A percentile compares a stretch with the other conserved stretches of the same genome.
phyloP scores from a whole-genome alignment of 2,888 invertebrate genomes.

The Orchesellides sinensis region DNA sequence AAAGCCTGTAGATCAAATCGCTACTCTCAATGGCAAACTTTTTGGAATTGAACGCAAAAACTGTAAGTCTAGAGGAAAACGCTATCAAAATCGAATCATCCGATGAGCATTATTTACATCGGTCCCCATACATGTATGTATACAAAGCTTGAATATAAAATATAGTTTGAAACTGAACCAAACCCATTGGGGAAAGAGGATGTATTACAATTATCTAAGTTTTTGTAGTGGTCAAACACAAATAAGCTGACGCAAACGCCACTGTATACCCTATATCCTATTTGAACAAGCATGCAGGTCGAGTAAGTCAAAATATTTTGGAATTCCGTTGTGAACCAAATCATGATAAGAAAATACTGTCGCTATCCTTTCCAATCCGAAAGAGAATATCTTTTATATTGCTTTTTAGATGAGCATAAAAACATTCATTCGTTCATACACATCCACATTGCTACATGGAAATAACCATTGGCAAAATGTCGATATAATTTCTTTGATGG shows the following conservation, averaged over 20 bases:
- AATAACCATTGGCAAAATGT: constrained; percentile 26
- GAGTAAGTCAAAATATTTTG: constrained; percentile 31
- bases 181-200: not conserved
- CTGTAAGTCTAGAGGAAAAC: constrained; percentile 10
- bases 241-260: not conserved
- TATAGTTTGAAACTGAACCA: not conserved
- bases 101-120: constrained; percentile 45
- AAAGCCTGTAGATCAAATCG: not conserved
- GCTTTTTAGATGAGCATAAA: constrained; percentile 35
- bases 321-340: constrained; percentile 32
- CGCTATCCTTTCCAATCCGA: not conserved
- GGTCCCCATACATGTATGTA: constrained; percentile 22
- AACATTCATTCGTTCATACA: constrained; percentile 31
- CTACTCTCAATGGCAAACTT: not conserved
- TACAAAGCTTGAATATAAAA: no score
- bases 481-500: constrained; percentile 18
- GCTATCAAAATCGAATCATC: constrained; percentile 57
- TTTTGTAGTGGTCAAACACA: not conserved
- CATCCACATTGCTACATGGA: no score
- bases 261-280: not conserved
- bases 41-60: no score
- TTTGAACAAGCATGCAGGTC: not conserved
- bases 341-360: constrained; percentile 63
- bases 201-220: not conserved
- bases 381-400: constrained; percentile 23